Evolutionary conservation across 2,888 invertebrate genomes (phyloP).

Genomic region (Schizotus pectinicornis): DNA sequence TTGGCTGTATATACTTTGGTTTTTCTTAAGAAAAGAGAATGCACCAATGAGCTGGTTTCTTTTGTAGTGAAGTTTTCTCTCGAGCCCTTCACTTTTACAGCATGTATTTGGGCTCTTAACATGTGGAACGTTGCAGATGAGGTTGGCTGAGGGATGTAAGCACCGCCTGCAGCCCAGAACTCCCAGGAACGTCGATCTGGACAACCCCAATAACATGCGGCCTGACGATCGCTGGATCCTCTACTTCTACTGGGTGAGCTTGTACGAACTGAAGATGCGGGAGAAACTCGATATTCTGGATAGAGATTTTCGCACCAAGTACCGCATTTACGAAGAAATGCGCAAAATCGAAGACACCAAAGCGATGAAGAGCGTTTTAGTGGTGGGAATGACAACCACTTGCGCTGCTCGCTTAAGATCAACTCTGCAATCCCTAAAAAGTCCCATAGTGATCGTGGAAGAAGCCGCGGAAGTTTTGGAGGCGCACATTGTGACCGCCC

Average conservation of each 20-base stretch:
- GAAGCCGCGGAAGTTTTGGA: slow-evolving; percentile 91
- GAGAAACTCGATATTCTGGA: slow-evolving; percentile 36
- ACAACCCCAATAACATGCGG: slow-evolving; percentile 40
- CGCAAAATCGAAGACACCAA: slow-evolving; percentile 65
- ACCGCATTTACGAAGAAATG: slow-evolving; percentile 59
- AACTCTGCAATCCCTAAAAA: slow-evolving; percentile 65
- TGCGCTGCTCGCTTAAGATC: slow-evolving; percentile 73
- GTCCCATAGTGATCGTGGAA: slow-evolving; percentile 79
- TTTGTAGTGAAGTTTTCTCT: no score
- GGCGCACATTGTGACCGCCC: slow-evolving; percentile 77
- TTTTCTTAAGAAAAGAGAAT: no score
- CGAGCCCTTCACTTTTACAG: no score
- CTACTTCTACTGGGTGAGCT: slow-evolving; percentile 50
- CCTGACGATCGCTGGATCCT: slow-evolving; percentile 48
- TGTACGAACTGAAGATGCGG: slow-evolving; percentile 32
- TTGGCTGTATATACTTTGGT: no score
- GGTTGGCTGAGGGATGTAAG: background rate
- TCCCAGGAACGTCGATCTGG: slow-evolving; percentile 30
- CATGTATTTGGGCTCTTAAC: background rate
- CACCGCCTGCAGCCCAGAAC: background rate
- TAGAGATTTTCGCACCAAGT: slow-evolving; percentile 36
- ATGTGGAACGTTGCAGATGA: background rate
- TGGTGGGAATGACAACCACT: slow-evolving; percentile 80
- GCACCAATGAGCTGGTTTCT: no score
- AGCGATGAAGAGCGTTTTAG: slow-evolving; percentile 61